Evolutionary conservation across 2,113 vertebrate genomes (phyloP).

Genomic region (Tachysurus vachellii): DNA sequence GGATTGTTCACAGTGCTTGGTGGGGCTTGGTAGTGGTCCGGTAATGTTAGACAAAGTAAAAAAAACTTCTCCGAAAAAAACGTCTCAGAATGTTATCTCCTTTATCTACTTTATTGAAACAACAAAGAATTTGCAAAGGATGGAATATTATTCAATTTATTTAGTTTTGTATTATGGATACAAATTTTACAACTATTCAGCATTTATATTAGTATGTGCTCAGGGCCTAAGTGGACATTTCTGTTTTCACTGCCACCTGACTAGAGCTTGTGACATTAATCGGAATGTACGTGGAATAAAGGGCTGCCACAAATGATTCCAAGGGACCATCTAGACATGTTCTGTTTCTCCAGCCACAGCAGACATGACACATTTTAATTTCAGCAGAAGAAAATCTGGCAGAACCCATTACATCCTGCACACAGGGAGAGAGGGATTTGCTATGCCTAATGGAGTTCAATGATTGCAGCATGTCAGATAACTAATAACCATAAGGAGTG

Average conservation of each 20-base stretch:
- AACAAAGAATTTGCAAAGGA: conserved; percentile 9
- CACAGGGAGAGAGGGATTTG: conserved; percentile 65
- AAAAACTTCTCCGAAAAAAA: conserved; percentile 38
- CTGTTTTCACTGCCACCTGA: conserved; percentile 46
- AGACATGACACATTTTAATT: conserved; percentile 78
- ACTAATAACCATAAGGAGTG: conserved; percentile 64
- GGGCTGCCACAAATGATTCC: conserved; percentile 66
- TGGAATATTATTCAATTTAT: neutral
- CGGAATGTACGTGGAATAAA: conserved; percentile 64
- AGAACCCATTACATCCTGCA: conserved; percentile 70
- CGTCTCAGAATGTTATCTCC: conserved; percentile 36
- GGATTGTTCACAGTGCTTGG: conserved; percentile 31
- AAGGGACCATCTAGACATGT: conserved; percentile 58
- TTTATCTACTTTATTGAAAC: conserved; percentile 18
- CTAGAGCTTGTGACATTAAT: conserved; percentile 58
- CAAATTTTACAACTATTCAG: conserved; percentile 31
- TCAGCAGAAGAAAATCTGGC: conserved; percentile 66
- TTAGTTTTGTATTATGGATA: conserved; percentile 28
- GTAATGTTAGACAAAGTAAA: conserved; percentile 15
- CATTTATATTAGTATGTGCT: conserved; percentile 47
- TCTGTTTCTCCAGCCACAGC: conserved; percentile 59
- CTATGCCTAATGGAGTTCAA: conserved; percentile 75
- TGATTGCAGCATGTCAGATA: conserved; percentile 73
- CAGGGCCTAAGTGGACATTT: conserved; percentile 38
- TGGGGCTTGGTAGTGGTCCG: conserved; percentile 37